Percentiles rank a stretch among this genome's conserved stretches.
phyloP scores from a whole-genome alignment of 2,888 invertebrate species.

The Nudaria mundana region DNA sequence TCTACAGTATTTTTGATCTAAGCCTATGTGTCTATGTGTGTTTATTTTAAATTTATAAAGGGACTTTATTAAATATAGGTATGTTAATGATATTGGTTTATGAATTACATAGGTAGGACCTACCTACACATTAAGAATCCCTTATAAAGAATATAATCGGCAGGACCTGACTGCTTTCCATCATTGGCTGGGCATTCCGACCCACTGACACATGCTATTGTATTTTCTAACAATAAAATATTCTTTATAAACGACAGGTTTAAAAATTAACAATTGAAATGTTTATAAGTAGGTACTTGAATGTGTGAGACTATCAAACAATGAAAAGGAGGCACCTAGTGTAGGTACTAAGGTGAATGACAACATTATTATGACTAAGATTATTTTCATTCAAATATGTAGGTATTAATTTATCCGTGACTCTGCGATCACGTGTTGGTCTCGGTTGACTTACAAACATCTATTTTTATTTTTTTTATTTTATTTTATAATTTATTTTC shows the following conservation, averaged over 20 bases:
- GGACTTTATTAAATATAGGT: slow-evolving; percentile 34
- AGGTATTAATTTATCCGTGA: neutral
- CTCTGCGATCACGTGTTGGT: neutral
- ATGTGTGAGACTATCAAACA: slow-evolving; percentile 42
- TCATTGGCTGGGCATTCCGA: slow-evolving; percentile 52
- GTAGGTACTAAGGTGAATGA: slow-evolving; percentile 13
- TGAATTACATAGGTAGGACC: too few species aligned
- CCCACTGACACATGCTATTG: slow-evolving; percentile 56
- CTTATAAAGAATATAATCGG: slow-evolving; percentile 42
- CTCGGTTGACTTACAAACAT: too few species aligned
- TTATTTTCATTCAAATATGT: too few species aligned
- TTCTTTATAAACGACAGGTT: slow-evolving; percentile 42
- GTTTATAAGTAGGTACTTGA: slow-evolving; percentile 21
- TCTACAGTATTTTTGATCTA: too few species aligned
- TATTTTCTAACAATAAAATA: slow-evolving; percentile 51
- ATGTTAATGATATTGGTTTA: slow-evolving; percentile 26
- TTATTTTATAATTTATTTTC: too few species aligned
- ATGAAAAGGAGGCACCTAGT: slow-evolving; percentile 26
- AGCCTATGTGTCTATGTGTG: too few species aligned
- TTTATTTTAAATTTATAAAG: slow-evolving; percentile 16
- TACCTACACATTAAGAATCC: too few species aligned
- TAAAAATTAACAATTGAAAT: slow-evolving; percentile 54
- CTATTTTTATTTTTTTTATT: too few species aligned
- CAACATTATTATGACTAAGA: slow-evolving; percentile 3
- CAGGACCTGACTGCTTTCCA: slow-evolving; percentile 43